A percentile compares a stretch with the other conserved stretches of the same genome.
phyloP scores from a whole-genome alignment of 2,113 vertebrate genomes.

The Aviceda subcristata region DNA sequence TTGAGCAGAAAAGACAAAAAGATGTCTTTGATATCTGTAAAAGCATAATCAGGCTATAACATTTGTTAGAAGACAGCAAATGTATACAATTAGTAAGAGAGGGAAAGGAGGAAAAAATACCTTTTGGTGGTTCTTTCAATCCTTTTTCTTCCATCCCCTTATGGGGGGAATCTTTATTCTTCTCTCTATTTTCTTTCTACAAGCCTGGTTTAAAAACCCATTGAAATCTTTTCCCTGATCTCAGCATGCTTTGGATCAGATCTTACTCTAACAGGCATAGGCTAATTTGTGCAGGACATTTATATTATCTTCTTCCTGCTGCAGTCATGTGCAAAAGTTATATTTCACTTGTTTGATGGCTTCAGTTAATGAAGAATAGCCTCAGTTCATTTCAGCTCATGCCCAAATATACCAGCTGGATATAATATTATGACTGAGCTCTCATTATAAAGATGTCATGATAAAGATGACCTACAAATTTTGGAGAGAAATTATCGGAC shows the following conservation, averaged over 20 bases:
- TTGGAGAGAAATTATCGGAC: background rate
- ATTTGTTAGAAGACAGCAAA: background rate
- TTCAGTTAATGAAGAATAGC: constrained; percentile 27
- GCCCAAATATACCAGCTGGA: background rate
- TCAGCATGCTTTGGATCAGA: background rate
- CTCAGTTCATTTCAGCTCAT: background rate
- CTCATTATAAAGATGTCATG: background rate
- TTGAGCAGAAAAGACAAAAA: background rate
- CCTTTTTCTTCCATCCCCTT: background rate
- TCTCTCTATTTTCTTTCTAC: background rate
- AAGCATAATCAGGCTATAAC: background rate
- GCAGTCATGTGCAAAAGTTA: constrained; percentile 2
- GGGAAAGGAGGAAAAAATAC: background rate
- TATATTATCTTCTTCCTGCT: background rate
- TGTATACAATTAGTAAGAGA: background rate
- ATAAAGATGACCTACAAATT: constrained; percentile 19
- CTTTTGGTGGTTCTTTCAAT: background rate
- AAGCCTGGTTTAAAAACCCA: background rate
- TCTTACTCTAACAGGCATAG: background rate
- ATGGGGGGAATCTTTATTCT: background rate
- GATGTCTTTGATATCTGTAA: background rate
- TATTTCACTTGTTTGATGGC: constrained; percentile 16
- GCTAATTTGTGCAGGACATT: background rate
- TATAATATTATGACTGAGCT: background rate
- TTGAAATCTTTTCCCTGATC: background rate